These are phyloP conservation scores for Cinclus mexicanus DNA, from an alignment of 2,113 vertebrate species.

Conservation along the genomic window DNA sequence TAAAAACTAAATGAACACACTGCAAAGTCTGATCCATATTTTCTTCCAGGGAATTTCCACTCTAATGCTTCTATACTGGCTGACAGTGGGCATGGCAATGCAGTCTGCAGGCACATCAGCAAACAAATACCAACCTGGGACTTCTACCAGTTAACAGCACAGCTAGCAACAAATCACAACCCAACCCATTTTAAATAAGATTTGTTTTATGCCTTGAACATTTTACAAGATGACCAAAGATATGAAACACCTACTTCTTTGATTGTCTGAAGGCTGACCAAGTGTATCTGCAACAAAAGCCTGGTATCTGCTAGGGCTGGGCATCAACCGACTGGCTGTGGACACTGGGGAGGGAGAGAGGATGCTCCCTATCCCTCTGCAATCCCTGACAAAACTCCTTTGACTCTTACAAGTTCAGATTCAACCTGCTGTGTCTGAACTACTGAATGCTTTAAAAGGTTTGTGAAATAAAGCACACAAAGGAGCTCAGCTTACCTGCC, in stretches of 20 bases:
- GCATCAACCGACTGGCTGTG: conserved; percentile 22
- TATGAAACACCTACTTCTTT: neutral
- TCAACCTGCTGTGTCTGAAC: neutral
- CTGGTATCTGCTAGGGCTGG: conserved; percentile 65
- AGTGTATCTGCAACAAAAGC: conserved; percentile 19
- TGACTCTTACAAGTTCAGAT: neutral
- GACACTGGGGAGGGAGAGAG: neutral
- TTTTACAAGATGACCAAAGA: neutral
- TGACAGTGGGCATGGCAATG: neutral
- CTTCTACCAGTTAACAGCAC: neutral
- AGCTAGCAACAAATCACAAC: neutral
- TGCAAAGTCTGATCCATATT: neutral
- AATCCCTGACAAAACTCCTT: neutral
- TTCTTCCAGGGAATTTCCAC: neutral
- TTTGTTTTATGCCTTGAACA: neutral
- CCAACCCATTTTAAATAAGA: neutral
- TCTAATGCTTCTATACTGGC: neutral
- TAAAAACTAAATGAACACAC: neutral
- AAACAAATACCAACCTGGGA: neutral
- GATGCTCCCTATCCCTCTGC: neutral
- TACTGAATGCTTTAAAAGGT: neutral
- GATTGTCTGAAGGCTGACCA: neutral
- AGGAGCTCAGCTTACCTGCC: conserved; percentile 74
- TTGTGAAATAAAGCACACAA: conserved; percentile 62
- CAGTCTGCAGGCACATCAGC: neutral